Conservation (phyloP, 2,113 vertebrate species). For the Cyrtonyx montezumae region DNA sequence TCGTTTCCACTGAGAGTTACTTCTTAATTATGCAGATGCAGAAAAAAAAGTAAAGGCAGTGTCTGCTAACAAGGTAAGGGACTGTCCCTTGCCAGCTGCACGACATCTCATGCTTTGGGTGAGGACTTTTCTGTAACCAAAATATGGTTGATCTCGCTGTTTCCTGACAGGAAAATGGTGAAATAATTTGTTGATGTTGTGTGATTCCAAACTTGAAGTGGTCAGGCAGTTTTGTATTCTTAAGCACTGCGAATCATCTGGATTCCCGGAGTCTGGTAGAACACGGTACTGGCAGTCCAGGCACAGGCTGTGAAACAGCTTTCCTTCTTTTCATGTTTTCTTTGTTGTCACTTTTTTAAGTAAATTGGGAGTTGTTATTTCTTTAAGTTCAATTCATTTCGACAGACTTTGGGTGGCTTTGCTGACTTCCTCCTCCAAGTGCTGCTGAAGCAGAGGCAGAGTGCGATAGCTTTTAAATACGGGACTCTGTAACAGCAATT, state of each 20-base stretch:
- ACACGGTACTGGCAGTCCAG: background rate
- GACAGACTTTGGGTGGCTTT: background rate
- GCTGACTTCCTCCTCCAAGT: background rate
- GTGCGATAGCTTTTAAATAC: background rate
- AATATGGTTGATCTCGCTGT: background rate
- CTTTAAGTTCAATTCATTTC: background rate
- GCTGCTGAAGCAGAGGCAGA: background rate
- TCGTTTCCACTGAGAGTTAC: background rate
- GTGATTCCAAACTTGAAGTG: background rate
- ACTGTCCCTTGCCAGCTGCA: background rate
- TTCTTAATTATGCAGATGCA: background rate
- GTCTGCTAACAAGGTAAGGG: background rate
- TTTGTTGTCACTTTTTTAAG: background rate
- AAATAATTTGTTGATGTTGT: background rate
- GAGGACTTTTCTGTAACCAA: background rate
- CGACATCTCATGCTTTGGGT: background rate
- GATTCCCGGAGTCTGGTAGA: background rate
- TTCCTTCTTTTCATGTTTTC: background rate
- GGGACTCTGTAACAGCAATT: background rate
- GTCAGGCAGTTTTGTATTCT: background rate
- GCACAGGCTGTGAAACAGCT: background rate
- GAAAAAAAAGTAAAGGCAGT: background rate
- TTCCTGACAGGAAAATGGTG: background rate
- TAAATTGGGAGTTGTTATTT: background rate
- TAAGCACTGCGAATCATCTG: background rate